phyloP scores from a whole-genome alignment of 2,113 vertebrate genomes.

The Ramphastos sulfuratus region DNA sequence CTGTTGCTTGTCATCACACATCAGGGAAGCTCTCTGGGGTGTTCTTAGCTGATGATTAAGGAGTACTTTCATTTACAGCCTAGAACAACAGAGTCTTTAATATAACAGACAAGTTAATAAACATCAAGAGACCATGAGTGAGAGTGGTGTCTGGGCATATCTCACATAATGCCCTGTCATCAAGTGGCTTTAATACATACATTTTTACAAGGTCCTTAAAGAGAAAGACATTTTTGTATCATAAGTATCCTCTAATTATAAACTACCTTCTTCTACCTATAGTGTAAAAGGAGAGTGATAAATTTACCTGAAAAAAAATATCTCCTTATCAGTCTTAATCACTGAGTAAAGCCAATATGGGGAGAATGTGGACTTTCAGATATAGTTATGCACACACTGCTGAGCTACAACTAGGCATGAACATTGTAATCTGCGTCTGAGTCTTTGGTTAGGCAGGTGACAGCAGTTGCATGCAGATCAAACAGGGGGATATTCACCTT shows the following conservation, averaged over 20 bases:
- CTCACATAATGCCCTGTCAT: not conserved
- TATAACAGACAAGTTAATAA: not conserved
- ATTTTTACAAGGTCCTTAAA: not conserved
- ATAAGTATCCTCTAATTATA: not conserved
- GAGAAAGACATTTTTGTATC: not conserved
- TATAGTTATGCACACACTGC: not conserved
- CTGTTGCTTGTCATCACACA: not conserved
- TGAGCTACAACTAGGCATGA: not conserved
- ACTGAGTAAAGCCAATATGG: not conserved
- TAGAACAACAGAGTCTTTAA: not conserved
- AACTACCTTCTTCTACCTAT: not conserved
- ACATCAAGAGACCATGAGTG: not conserved
- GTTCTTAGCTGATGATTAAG: not conserved
- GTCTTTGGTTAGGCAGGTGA: not conserved
- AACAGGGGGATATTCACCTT: not conserved
- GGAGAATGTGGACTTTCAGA: not conserved
- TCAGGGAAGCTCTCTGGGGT: not conserved
- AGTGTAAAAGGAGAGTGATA: not conserved
- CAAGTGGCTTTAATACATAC: not conserved
- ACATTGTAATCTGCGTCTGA: not conserved
- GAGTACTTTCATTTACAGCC: not conserved
- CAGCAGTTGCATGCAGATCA: not conserved
- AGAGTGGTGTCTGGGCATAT: not conserved
- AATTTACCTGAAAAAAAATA: not conserved
- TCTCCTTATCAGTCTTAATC: not conserved